Conservation (phyloP, 2,888 invertebrate species). For the Tanypteryx hageni region DNA sequence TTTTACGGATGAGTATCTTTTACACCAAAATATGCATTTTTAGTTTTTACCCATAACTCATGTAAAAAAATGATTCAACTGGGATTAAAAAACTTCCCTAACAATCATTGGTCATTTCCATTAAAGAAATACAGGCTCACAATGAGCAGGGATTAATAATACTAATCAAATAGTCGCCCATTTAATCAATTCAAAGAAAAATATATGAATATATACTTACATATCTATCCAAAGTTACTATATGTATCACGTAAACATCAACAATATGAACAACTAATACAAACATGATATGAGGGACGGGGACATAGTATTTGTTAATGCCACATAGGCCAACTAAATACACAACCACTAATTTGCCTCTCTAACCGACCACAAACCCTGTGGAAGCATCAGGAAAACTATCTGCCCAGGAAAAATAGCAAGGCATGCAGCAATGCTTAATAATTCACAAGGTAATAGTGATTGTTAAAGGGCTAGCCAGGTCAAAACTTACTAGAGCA, state of each 20-base stretch:
- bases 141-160: slow-evolving; percentile 32
- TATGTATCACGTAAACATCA: slow-evolving; percentile 16
- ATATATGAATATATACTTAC: slow-evolving; percentile 29
- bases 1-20: slow-evolving; percentile 17
- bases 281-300: slow-evolving; percentile 28
- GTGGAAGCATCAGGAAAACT: slow-evolving; percentile 28
- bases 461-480: slow-evolving; percentile 21
- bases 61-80: slow-evolving; percentile 29
- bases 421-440: slow-evolving; percentile 29
- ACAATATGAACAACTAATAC: slow-evolving; percentile 29
- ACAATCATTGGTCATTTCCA: slow-evolving; percentile 26
- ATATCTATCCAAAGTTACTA: slow-evolving; percentile 27
- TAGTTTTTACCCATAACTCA: slow-evolving; percentile 16
- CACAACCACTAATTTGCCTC: background rate
- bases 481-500: slow-evolving; percentile 9
- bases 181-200: slow-evolving; percentile 20
- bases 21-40: slow-evolving; percentile 39
- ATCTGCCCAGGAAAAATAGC: slow-evolving; percentile 29
- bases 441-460: slow-evolving; percentile 20
- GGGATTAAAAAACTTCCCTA: slow-evolving; percentile 20
- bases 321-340: slow-evolving; percentile 6
- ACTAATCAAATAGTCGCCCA: slow-evolving; percentile 23
- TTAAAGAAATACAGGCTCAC: slow-evolving; percentile 15
- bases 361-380: slow-evolving; percentile 28
- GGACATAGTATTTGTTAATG: slow-evolving; percentile 29